Conservation (phyloP, 2,797 vertebrate species). For the Phylloscopus collybita region DNA sequence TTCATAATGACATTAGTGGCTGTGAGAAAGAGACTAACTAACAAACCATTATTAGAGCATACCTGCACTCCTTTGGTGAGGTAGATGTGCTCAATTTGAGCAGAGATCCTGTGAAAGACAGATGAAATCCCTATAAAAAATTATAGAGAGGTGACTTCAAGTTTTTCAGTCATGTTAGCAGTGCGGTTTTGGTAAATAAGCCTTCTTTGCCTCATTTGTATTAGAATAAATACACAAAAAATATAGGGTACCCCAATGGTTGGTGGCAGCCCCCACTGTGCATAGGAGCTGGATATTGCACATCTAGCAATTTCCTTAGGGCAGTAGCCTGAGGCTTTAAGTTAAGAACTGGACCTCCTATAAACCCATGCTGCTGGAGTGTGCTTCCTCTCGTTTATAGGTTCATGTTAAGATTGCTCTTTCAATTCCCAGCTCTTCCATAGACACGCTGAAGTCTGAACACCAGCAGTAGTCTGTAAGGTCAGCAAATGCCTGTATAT, state of each 20-base stretch:
- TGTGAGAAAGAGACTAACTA: not conserved
- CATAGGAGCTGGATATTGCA: not conserved
- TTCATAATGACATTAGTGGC: not conserved
- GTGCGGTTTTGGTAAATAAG: not conserved
- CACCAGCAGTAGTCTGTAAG: not conserved
- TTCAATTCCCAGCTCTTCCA: not conserved
- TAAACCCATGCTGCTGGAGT: not conserved
- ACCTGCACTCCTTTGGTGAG: not conserved
- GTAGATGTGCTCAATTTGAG: not conserved
- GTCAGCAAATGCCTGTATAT: not conserved
- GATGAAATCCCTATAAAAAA: fast-evolving
- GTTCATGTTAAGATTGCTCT: not conserved
- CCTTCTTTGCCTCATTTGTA: not conserved
- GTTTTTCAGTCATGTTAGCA: not conserved
- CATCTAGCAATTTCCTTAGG: not conserved
- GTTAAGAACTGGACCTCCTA: not conserved
- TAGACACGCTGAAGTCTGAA: not conserved
- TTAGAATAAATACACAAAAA: not conserved
- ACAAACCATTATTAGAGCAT: not conserved
- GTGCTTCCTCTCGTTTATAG: not conserved
- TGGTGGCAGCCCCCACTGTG: not conserved
- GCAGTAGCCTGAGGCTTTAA: not conserved
- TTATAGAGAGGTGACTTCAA: not conserved
- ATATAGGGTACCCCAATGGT: fast-evolving
- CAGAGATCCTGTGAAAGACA: not conserved